Percentiles rank a stretch among this genome's conserved stretches.
phyloP scores from a whole-genome alignment of 2,888 invertebrate genomes.

The Diabrotica balteata region DNA sequence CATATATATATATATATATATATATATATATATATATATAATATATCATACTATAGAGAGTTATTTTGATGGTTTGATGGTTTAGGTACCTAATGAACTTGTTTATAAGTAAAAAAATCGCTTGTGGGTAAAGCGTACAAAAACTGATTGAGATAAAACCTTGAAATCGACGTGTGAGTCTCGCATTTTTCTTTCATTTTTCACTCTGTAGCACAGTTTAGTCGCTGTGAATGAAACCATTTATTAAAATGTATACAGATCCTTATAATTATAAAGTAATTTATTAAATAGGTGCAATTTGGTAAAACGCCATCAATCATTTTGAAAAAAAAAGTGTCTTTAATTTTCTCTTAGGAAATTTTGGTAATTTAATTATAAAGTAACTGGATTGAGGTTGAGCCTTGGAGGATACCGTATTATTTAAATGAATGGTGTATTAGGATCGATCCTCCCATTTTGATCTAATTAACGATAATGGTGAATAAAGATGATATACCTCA shows the following conservation, averaged over 20 bases:
- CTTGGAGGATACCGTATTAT: conserved; percentile 16
- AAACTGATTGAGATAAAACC: neutral
- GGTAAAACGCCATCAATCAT: conserved; percentile 36
- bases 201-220: conserved; percentile 17
- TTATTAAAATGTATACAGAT: conserved; percentile 34
- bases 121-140: too few species aligned
- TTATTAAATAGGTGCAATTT: conserved; percentile 37
- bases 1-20: too few species aligned
- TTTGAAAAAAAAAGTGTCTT: conserved; percentile 10
- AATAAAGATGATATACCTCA: too few species aligned
- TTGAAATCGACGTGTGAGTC: conserved; percentile 11
- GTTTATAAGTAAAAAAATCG: too few species aligned
- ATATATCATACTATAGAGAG: too few species aligned
- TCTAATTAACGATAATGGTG: too few species aligned
- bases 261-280: conserved; percentile 37
- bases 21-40: too few species aligned
- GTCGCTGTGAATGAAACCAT: conserved; percentile 28
- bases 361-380: conserved; percentile 36
- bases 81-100: too few species aligned
- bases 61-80: too few species aligned
- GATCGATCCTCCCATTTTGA: neutral
- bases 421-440: conserved; percentile 18
- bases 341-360: conserved; percentile 34
- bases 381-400: conserved; percentile 19
- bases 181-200: conserved; percentile 8